phyloP scores from a whole-genome alignment of 2,113 vertebrate genomes.

The Anseranas semipalmata region DNA sequence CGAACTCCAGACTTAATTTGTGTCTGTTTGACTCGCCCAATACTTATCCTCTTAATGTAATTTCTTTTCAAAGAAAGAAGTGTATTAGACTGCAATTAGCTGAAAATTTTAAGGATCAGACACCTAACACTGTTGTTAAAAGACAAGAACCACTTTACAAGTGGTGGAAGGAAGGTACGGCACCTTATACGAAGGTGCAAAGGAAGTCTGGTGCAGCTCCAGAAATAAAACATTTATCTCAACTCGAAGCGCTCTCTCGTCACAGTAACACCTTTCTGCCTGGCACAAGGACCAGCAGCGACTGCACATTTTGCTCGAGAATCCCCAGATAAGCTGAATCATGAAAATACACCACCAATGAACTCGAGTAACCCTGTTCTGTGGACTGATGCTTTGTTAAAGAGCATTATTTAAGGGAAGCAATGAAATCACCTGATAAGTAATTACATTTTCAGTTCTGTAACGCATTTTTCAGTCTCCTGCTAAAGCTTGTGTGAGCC shows the following conservation, averaged over 20 bases:
- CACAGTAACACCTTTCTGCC: not conserved
- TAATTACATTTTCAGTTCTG: not conserved
- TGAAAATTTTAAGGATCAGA: not conserved
- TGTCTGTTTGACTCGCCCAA: not conserved
- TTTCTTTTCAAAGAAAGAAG: not conserved
- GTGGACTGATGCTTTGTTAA: not conserved
- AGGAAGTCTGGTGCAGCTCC: not conserved
- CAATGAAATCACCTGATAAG: not conserved
- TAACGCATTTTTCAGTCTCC: not conserved
- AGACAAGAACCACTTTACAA: not conserved
- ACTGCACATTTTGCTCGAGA: not conserved
- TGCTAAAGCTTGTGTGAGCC: rapidly evolving
- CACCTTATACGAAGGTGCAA: not conserved
- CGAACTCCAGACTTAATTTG: not conserved
- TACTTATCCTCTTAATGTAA: not conserved
- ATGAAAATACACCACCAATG: rapidly evolving
- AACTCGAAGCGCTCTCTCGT: not conserved
- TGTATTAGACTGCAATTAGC: not conserved
- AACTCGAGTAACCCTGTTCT: not conserved
- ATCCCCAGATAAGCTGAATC: not conserved
- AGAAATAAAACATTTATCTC: not conserved
- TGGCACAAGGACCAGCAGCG: not conserved
- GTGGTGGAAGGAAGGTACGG: not conserved
- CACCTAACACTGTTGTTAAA: not conserved
- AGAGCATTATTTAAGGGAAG: not conserved